A percentile compares a stretch with the other conserved stretches of the same genome.
phyloP scores from a whole-genome alignment of 2,888 invertebrate genomes.

The Corythucha ciliata region DNA sequence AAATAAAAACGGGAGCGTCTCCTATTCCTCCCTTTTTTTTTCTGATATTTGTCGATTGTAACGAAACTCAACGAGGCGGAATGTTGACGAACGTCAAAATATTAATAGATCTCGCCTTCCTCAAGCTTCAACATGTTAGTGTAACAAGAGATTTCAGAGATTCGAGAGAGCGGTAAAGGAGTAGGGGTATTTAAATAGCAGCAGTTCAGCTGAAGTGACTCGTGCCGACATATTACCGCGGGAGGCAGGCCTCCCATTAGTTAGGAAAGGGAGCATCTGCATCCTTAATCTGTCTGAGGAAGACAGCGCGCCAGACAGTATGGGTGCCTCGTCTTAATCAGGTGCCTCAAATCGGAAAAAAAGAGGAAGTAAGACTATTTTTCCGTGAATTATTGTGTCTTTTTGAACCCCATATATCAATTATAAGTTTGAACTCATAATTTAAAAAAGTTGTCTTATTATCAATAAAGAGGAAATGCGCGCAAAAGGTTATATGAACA shows the following conservation, averaged over 20 bases:
- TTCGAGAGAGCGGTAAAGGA: no score
- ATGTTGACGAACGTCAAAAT: conserved; percentile 20
- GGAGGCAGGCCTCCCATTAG: conserved; percentile 9
- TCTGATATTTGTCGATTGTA: background rate
- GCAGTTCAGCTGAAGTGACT: no score
- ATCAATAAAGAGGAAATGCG: no score
- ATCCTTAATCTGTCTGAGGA: conserved; percentile 13
- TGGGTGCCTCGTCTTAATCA: conserved; percentile 15
- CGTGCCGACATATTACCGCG: conserved; percentile 20
- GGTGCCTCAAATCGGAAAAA: conserved; percentile 8
- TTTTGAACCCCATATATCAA: no score
- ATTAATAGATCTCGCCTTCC: conserved; percentile 21
- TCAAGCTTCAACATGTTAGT: no score
- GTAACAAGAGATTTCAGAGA: no score
- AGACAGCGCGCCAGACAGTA: conserved; percentile 7
- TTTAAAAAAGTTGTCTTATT: no score
- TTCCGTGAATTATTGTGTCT: no score
- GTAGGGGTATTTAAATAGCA: no score
- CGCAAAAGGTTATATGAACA: no score
- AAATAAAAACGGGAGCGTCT: no score
- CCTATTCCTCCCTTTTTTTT: background rate
- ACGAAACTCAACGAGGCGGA: background rate
- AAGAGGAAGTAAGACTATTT: conserved; percentile 10
- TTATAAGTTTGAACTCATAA: no score
- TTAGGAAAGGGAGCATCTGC: conserved; percentile 18